phyloP scores from a whole-genome alignment of 2,888 invertebrate species.

The Aphrophora alni region DNA sequence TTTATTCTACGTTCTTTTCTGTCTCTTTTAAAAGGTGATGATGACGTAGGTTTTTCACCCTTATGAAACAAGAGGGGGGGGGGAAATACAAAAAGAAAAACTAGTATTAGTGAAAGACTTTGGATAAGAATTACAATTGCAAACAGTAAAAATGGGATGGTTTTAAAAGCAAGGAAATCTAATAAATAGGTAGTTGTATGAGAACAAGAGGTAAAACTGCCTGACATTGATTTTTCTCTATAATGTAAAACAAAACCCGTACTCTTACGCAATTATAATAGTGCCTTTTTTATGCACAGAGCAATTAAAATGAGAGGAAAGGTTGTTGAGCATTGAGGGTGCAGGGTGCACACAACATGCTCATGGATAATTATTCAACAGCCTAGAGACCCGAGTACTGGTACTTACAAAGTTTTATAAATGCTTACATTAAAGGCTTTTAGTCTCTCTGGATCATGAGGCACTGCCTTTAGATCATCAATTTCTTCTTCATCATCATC shows the following conservation, averaged over 20 bases:
- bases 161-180: no score
- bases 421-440: slow-evolving; percentile 92
- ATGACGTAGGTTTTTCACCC: no score
- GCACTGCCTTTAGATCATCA: slow-evolving; percentile 88
- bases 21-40: no score
- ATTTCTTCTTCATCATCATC: slow-evolving; percentile 90
- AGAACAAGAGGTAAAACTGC: background rate
- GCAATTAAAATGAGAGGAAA: background rate
- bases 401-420: background rate
- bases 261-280: background rate
- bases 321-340: background rate
- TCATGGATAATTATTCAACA: background rate
- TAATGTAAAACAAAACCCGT: background rate
- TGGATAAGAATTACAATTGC: no score
- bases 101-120: no score
- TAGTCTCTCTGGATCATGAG: slow-evolving; percentile 90
- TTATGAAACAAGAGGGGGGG: no score
- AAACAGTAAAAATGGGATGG: no score
- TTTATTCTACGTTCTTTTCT: no score
- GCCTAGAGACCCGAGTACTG: background rate
- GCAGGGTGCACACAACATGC: background rate
- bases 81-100: no score
- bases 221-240: background rate
- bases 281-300: background rate
- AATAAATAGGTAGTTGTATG: no score